phyloP scores from a whole-genome alignment of 2,888 invertebrate species.

The Leucophenga maculata region DNA sequence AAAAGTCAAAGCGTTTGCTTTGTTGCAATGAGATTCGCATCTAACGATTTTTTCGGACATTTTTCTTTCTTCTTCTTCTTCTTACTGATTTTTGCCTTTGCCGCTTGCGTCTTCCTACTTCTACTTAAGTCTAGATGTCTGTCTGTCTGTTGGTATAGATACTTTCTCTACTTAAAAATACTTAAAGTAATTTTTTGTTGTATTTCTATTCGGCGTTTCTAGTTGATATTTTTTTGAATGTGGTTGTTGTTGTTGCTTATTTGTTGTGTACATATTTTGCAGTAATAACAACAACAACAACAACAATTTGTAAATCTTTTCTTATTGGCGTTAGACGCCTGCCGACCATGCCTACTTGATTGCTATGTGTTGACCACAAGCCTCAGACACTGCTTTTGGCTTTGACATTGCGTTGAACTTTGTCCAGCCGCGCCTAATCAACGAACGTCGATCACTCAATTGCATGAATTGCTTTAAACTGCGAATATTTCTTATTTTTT shows the following conservation, averaged over 20 bases:
- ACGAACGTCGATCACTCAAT: slow-evolving; percentile 2
- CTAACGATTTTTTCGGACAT: not conserved
- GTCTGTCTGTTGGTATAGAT: not conserved
- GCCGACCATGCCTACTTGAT: too few species aligned
- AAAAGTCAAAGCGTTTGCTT: slow-evolving; percentile 21
- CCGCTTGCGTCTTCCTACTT: not conserved
- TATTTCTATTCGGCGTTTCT: not conserved
- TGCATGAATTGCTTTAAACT: not conserved
- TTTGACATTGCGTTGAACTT: slow-evolving; percentile 4
- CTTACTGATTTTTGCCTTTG: not conserved
- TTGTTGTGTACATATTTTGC: slow-evolving; percentile 9
- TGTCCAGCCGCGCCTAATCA: slow-evolving; percentile 3
- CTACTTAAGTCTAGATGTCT: not conserved
- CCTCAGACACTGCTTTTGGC: not conserved
- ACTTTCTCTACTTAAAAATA: slow-evolving; percentile 13
- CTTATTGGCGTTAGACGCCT: not conserved
- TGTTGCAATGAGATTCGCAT: slow-evolving; percentile 17
- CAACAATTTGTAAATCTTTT: slow-evolving; percentile 6
- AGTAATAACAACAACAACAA: slow-evolving; percentile 28
- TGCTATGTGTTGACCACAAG: too few species aligned
- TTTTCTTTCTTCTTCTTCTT: not conserved
- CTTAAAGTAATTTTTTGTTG: not conserved
- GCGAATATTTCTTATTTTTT: not conserved
- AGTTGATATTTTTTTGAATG: not conserved
- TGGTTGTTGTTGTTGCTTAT: not conserved